Base-by-base conservation (phyloP, 2,113 vertebrate species). In the Archocentrus centrarchus region DNA sequence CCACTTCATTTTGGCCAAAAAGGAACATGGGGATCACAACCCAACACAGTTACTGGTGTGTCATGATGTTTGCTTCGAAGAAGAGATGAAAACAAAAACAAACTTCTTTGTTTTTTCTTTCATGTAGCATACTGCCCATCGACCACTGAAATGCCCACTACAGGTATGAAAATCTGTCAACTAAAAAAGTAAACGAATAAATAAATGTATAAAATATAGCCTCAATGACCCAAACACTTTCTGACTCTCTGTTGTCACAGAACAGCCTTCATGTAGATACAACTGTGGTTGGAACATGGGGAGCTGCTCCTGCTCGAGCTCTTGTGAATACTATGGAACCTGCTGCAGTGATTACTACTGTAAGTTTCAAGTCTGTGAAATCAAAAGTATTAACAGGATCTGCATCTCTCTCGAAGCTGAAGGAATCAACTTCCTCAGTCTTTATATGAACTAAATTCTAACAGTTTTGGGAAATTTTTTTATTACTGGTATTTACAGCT, bases 301-400 rank as follows among this genome's bases (percentile, higher is more conserved):
- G 61, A 85, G 22, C 88, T 94, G 94, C 61, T 94, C 94, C 77
- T 95, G 94, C 79, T 6, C 58, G 20, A 76, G 61, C 76, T 78
- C 75, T 15, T 95, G 94, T 78, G 10, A 10, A 14, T 85, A 88
- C 86, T 5, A 91, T 57, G 88, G 89, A 22, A 90, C 89, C 89
- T 94, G 95, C 77, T 86, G 92, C 44, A 5, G 59, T 59, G 93
- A 93, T 82, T 94, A 89, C 84, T 15, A 82, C 61, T 75, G 94
- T 94, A 82, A 86, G 91, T 82, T 44, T 44, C 11, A 32, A 32
- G 32, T 32, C 32, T 32, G 32, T 32, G 32, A 32, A 32, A 32
- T 32, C 32, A 32, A 32, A 32, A 32, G 32, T 32, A 32, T 32
- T 32, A 32, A 32, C 32, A 6, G 32, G 32, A 5, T 32, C 32